Base-by-base conservation (phyloP, 1,140 invertebrate species). In the Macrosteles quadrilineatus region DNA sequence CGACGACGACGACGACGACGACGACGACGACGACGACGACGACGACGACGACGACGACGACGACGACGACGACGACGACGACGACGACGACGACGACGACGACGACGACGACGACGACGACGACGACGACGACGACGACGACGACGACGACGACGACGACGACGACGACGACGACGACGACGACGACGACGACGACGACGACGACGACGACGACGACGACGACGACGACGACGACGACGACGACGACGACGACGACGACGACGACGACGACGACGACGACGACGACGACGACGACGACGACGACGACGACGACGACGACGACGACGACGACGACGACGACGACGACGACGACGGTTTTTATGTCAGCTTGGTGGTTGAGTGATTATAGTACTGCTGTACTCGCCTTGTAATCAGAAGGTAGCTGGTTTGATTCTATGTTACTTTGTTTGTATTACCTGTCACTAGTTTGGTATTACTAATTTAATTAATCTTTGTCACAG, bases 231-330 rank as follows among this genome's bases (percentile, higher is more conserved):
- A 30, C 32, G 27, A 25, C 32, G 59, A 31, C 21, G 59, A 63
- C 21, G 59, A 63, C 19, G 59, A 63, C 1, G 59, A 63, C 21
- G 25, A 63, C 29, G 59, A 63, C 21, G 59, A 63, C 21, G 40
- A 43, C n/a, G 59, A 63, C 1, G 59, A 63, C 32, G 59, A 63
- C 21, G 59, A 63, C 9, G 59, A 63, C 32, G 59, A 63, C 29
- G 59, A 63, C 29, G 27, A n/a, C 32, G 59, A 63, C 32, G 59
- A 63, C 21, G 59, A 25, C 29, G 31, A 31, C 32, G 59, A 31
- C n/a, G 59, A 63, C 19, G 25, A 19, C 11, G 59, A 63, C 19
- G 59, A 63, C 32, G 59, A 63, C 32, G 59, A 31, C 21, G 27
- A 63, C n/a, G 59, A 63, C 21, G 31, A 31, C 32, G 59, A 31